Evolutionary conservation across 2,113 vertebrate species (phyloP).

Genomic region (Xiphophorus hellerii): DNA sequence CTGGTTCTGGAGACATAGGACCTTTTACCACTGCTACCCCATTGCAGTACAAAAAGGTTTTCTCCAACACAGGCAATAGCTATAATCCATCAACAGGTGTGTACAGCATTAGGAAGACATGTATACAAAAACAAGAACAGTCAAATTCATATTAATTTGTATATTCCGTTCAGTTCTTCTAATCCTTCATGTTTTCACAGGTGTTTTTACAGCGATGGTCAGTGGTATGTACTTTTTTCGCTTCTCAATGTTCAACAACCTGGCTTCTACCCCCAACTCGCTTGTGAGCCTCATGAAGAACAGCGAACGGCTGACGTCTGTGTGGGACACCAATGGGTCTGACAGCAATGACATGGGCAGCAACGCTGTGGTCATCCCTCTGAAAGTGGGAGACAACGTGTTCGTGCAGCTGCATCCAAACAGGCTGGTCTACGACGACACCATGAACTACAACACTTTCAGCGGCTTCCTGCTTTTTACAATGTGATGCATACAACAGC

Average conservation of each 20-base stretch:
- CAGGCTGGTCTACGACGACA: slow-evolving; percentile 36
- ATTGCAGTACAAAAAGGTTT: slow-evolving; percentile 56
- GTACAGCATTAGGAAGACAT: not conserved
- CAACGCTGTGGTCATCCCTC: slow-evolving; percentile 59
- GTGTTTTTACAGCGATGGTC: slow-evolving; percentile 36
- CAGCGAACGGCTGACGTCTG: slow-evolving; percentile 14
- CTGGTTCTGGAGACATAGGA: slow-evolving; percentile 48
- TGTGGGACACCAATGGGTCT: slow-evolving; percentile 35
- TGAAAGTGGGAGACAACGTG: slow-evolving; percentile 59
- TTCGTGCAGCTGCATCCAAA: slow-evolving; percentile 40
- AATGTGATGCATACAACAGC: slow-evolving; percentile 4
- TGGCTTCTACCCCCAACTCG: slow-evolving; percentile 24
- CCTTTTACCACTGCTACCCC: slow-evolving; percentile 42
- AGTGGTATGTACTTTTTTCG: slow-evolving; percentile 63
- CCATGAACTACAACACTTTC: slow-evolving; percentile 56
- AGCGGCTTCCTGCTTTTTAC: slow-evolving; percentile 65
- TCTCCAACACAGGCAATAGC: slow-evolving; percentile 57
- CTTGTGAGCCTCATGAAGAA: slow-evolving; percentile 65
- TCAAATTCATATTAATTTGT: not conserved
- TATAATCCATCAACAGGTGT: slow-evolving; percentile 66
- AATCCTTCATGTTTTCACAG: slow-evolving; percentile 8
- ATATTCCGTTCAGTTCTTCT: not conserved
- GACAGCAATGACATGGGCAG: slow-evolving; percentile 53
- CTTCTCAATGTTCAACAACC: slow-evolving; percentile 61
- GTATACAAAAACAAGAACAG: no score